These are phyloP conservation scores for Diglossa brunneiventris DNA, from an alignment of 2,113 vertebrate species.

Conservation along the genomic window DNA sequence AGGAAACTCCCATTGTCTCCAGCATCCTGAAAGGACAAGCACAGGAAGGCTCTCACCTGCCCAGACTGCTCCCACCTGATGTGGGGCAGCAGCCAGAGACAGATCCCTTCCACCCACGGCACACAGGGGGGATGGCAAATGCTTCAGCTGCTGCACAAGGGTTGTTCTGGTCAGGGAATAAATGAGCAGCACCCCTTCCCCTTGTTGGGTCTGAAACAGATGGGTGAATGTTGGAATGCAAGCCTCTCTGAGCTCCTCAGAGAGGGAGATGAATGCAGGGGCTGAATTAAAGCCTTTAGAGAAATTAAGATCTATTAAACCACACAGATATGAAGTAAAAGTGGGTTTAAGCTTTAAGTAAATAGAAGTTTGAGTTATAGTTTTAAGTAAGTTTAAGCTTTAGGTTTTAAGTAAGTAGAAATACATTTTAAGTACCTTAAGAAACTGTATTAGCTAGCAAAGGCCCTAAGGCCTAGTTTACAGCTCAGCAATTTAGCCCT, in stretches of 20 bases:
- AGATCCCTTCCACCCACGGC: not conserved
- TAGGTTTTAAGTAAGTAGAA: not conserved
- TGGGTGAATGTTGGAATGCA: not conserved
- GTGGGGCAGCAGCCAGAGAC: no score
- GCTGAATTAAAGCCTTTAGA: not conserved
- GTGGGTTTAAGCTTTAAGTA: not conserved
- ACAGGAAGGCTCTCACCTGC: not conserved
- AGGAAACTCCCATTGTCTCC: constrained; percentile 47
- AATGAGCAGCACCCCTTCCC: not conserved
- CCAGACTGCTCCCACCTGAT: not conserved
- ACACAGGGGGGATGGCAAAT: not conserved
- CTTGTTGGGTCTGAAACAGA: not conserved
- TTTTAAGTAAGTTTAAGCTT: not conserved
- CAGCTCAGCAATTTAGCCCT: not conserved
- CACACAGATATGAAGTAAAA: not conserved
- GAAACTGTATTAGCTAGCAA: not conserved
- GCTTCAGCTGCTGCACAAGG: not conserved
- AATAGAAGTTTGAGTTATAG: not conserved
- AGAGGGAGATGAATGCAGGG: not conserved
- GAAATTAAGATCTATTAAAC: not conserved
- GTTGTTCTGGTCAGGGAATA: not conserved
- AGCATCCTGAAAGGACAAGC: constrained; percentile 54
- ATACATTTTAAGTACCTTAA: not conserved
- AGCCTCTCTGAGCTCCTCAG: not conserved
- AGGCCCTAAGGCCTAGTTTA: not conserved